Conservation (phyloP, 2,888 invertebrate genomes). For the Harpalus rubripes region DNA sequence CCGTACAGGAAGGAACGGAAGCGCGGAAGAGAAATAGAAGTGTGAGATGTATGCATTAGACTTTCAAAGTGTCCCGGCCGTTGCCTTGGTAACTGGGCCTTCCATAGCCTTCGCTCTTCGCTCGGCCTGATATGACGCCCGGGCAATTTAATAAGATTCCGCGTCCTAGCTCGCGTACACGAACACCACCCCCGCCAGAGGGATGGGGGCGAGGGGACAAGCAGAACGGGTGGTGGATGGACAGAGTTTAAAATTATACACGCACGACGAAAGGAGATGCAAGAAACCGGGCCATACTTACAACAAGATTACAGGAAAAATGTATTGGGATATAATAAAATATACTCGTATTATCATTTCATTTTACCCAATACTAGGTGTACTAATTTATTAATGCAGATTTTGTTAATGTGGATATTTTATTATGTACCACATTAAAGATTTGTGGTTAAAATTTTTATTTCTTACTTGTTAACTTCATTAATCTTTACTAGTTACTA, state of each 20-base stretch:
- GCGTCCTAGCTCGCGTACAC: conserved; percentile 74
- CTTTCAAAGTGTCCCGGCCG: conserved; percentile 82
- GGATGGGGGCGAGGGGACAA: conserved; percentile 1
- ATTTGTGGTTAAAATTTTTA: too few relatives aligned
- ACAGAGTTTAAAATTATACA: conserved; percentile 7
- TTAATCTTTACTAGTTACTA: too few relatives aligned
- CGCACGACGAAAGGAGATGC: not conserved
- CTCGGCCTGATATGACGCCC: conserved; percentile 84
- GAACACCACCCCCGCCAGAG: not conserved
- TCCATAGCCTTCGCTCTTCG: conserved; percentile 72
- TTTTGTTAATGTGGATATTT: too few relatives aligned
- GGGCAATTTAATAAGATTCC: conserved; percentile 80
- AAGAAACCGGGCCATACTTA: not conserved
- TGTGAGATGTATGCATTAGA: conserved; percentile 79
- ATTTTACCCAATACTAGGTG: too few relatives aligned
- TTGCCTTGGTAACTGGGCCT: conserved; percentile 84
- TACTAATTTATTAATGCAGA: too few relatives aligned
- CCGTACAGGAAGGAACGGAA: conserved; percentile 72
- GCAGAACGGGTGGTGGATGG: conserved; percentile 15
- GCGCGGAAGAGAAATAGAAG: conserved; percentile 71
- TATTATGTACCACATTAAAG: too few relatives aligned
- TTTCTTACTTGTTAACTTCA: too few relatives aligned
- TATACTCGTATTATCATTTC: too few relatives aligned
- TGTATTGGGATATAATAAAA: too few relatives aligned
- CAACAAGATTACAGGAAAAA: too few relatives aligned